phyloP scores from a whole-genome alignment of 1,140 invertebrate genomes.

The Holcopasites calliopsidis region DNA sequence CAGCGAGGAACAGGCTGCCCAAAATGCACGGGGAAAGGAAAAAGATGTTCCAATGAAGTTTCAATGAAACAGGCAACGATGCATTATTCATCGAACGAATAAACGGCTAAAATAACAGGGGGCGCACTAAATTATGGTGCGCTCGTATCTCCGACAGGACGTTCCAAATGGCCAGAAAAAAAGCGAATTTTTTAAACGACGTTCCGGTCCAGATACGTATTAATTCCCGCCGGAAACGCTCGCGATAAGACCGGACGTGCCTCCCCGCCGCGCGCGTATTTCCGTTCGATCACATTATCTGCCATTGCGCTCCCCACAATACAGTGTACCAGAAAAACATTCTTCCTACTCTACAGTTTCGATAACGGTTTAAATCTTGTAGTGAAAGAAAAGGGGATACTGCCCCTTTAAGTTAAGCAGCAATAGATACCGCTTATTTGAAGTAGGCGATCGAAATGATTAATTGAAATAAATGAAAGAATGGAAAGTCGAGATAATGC shows the following conservation, averaged over 20 bases:
- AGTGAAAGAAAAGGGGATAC: too few species aligned
- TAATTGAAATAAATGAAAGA: too few species aligned
- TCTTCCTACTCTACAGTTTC: too few species aligned
- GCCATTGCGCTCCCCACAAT: background rate
- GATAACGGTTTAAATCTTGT: too few species aligned
- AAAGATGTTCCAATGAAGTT: too few species aligned
- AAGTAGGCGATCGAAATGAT: background rate
- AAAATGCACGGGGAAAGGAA: too few species aligned
- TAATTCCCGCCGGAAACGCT: constrained; percentile 50
- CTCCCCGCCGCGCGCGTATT: constrained; percentile 34
- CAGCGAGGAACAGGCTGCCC: too few species aligned
- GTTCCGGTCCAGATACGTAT: constrained; percentile 51
- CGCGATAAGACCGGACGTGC: constrained; percentile 58
- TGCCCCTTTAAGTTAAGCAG: too few species aligned
- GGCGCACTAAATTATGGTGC: background rate
- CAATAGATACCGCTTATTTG: too few species aligned
- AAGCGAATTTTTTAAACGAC: constrained; percentile 23
- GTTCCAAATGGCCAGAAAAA: background rate
- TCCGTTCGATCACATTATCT: constrained; percentile 37
- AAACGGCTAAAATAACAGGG: background rate
- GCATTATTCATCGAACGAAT: background rate
- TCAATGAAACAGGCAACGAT: too few species aligned
- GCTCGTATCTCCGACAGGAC: background rate
- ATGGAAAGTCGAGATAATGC: too few species aligned
- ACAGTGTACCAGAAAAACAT: background rate